phyloP scores from a whole-genome alignment of 30 jellyfish, hydroid and myxozoan genomes.

The Sanderia malayensis region DNA sequence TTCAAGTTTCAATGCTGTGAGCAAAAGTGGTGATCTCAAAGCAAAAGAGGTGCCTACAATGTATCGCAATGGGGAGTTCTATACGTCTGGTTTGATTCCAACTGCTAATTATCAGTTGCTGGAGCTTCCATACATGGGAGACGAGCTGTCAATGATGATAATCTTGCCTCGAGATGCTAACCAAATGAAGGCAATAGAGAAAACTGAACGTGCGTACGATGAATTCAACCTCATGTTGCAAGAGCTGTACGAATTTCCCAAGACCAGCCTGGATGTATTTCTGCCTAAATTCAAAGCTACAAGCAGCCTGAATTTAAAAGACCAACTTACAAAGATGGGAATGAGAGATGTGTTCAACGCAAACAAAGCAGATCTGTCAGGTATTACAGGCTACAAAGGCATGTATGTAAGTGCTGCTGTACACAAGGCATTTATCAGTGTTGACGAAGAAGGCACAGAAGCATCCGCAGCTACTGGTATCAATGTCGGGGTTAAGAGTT shows the following conservation, averaged over 20 bases:
- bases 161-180: slow-evolving; percentile 25
- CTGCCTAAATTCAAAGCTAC: slow-evolving; percentile 58
- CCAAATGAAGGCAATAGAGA: slow-evolving; percentile 15
- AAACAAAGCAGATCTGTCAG: slow-evolving; percentile 60
- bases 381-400: slow-evolving; percentile 59
- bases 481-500: slow-evolving; percentile 11
- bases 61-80: slow-evolving; percentile 45
- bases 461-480: slow-evolving; percentile 84
- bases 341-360: slow-evolving; percentile 51
- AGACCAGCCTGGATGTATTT: slow-evolving; percentile 28
- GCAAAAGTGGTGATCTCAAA: neutral
- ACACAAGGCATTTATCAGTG: slow-evolving; percentile 66
- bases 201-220: neutral
- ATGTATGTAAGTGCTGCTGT: slow-evolving; percentile 52
- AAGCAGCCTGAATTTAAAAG: slow-evolving; percentile 20
- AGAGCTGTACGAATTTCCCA: slow-evolving; percentile 36
- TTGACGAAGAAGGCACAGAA: slow-evolving; percentile 77
- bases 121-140: slow-evolving; percentile 69
- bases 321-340: slow-evolving; percentile 34
- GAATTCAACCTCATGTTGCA: slow-evolving; percentile 15
- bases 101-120: slow-evolving; percentile 30
- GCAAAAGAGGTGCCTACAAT: slow-evolving; percentile 35
- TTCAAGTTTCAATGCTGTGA: slow-evolving; percentile 13
- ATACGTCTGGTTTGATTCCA: slow-evolving; percentile 25
- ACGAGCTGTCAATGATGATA: slow-evolving; percentile 42